phyloP scores from a whole-genome alignment of 2,113 vertebrate genomes.

The Pelmatolapia mariae region DNA sequence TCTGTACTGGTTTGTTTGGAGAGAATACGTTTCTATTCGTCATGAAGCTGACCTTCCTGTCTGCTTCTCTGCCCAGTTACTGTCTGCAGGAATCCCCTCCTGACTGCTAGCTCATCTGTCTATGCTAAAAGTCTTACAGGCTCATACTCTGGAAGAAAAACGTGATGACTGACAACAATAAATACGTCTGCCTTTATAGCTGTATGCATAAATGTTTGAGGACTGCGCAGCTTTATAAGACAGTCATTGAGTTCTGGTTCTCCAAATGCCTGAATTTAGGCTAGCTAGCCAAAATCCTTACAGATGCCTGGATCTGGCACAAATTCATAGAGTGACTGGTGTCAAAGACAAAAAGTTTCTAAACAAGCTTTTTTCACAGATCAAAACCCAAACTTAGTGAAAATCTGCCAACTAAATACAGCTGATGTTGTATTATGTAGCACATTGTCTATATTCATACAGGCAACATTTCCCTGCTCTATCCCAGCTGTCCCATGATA shows the following conservation, averaged over 20 bases:
- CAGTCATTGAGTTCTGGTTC: neutral
- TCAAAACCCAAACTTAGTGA: neutral
- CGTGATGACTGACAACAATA: neutral
- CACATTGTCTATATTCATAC: neutral
- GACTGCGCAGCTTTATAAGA: neutral
- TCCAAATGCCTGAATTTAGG: neutral
- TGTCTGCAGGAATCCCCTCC: slow-evolving; percentile 7
- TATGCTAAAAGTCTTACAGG: neutral
- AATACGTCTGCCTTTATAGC: neutral
- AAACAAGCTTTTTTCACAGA: neutral
- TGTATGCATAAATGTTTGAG: neutral
- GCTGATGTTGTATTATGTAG: neutral
- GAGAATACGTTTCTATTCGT: slow-evolving; percentile 69
- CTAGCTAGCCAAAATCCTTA: neutral
- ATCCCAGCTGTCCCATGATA: neutral
- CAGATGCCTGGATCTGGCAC: neutral
- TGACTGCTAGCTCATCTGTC: neutral
- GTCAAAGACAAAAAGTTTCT: neutral
- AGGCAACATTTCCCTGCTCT: neutral
- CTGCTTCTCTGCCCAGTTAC: slow-evolving; percentile 17
- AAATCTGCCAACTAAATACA: neutral
- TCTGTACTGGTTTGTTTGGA: slow-evolving; percentile 77
- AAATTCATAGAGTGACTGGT: neutral
- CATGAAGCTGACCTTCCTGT: slow-evolving; percentile 62
- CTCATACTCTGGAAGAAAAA: neutral